These are phyloP conservation scores for Frieseomelitta varia DNA, from an alignment of 1,140 invertebrate species.

Conservation along the genomic window DNA sequence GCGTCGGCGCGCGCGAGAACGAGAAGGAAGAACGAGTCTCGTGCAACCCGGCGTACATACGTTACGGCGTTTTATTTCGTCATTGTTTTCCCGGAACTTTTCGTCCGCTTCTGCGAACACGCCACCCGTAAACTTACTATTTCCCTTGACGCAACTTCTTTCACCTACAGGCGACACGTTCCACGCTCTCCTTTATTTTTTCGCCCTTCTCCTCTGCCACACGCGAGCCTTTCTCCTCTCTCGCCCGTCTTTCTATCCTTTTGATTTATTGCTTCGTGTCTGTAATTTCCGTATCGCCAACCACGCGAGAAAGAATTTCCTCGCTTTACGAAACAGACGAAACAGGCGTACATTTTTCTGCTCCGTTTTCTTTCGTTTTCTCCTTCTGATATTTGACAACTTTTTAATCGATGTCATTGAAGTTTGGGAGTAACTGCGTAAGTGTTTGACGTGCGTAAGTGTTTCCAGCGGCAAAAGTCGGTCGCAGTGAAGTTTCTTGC, in stretches of 20 bases:
- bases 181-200: constrained; percentile 3
- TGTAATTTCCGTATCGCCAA: constrained; percentile 12
- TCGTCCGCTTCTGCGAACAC: constrained; percentile 44
- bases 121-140: constrained; percentile 58
- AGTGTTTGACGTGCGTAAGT: too few species aligned
- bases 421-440: too few species aligned
- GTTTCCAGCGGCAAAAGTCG: too few species aligned
- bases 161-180: constrained; percentile 46
- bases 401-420: too few species aligned
- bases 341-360: not conserved
- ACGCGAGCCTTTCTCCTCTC: too few species aligned
- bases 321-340: not conserved
- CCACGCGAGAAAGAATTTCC: not conserved
- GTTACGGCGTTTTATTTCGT: constrained; percentile 63
- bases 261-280: constrained; percentile 6
- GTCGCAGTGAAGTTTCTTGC: too few species aligned
- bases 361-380: not conserved
- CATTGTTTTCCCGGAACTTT: constrained; percentile 65
- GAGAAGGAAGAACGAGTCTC: constrained; percentile 22
- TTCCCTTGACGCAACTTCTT: constrained; percentile 51
- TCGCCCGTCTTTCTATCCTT: not conserved
- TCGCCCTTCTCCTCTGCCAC: not conserved
- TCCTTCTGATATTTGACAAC: too few species aligned
- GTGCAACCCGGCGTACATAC: constrained; percentile 53
- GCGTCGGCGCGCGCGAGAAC: not conserved